Percentiles rank a stretch among this genome's conserved stretches.
These are phyloP conservation scores for Podarcis raffonei DNA, from an alignment of 2,113 vertebrate genomes.

Conservation along the genomic window DNA sequence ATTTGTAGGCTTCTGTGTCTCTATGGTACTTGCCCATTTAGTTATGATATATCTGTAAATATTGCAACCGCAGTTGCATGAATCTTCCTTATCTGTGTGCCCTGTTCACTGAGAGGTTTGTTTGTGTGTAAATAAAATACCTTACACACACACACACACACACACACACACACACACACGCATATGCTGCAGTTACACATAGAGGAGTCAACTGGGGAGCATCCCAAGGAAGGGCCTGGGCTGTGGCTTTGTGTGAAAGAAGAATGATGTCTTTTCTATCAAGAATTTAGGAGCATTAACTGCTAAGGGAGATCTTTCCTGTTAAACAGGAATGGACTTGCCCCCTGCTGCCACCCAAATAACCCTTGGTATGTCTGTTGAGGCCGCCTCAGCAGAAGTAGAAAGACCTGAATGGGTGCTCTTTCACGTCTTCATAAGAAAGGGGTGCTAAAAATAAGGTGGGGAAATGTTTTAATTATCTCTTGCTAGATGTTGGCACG, in stretches of 20 bases:
- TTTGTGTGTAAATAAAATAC: neutral
- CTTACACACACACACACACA: neutral
- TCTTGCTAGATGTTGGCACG: neutral
- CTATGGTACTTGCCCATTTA: neutral
- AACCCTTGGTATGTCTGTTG: neutral
- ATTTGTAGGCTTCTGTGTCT: neutral
- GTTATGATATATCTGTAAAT: neutral
- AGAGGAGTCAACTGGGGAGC: neutral
- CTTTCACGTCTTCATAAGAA: neutral
- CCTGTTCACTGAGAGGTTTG: neutral
- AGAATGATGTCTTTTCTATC: neutral
- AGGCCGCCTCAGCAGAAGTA: neutral
- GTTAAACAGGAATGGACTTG: neutral
- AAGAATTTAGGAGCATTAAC: neutral
- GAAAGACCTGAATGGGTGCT: neutral
- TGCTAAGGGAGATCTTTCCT: neutral
- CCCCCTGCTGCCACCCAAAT: neutral
- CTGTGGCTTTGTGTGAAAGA: neutral
- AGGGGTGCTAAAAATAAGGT: neutral
- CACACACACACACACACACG: neutral
- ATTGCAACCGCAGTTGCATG: neutral
- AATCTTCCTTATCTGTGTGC: neutral
- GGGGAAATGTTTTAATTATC: neutral
- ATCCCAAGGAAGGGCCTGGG: neutral
- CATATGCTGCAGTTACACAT: neutral